phyloP scores from a whole-genome alignment of 2,797 vertebrate species.

The Eulemur albifrons region DNA sequence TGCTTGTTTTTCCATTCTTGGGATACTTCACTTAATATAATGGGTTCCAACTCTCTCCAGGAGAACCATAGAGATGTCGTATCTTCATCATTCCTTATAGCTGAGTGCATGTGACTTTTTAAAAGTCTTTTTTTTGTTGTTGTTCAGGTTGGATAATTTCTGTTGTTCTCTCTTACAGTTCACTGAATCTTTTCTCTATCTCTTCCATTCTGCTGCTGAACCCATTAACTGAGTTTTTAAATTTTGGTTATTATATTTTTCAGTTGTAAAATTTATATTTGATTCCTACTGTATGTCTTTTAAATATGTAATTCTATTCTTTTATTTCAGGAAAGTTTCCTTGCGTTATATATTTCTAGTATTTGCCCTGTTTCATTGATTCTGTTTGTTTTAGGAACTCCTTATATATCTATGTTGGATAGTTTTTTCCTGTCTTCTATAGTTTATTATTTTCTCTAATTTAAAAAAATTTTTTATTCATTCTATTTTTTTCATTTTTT shows the following conservation, averaged over 20 bases:
- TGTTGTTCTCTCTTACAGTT: background rate
- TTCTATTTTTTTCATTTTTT: background rate
- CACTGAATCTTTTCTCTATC: background rate
- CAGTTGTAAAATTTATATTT: background rate
- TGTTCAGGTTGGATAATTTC: background rate
- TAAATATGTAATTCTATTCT: background rate
- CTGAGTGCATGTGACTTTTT: background rate
- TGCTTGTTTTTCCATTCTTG: too few species aligned
- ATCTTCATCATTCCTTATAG: too few species aligned
- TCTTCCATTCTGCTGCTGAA: background rate
- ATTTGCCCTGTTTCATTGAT: background rate
- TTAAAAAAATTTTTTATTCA: background rate
- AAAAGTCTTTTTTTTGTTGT: background rate
- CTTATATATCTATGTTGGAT: background rate
- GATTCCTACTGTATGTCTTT: background rate
- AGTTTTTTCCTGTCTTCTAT: background rate
- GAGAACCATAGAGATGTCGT: too few species aligned
- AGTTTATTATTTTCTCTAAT: background rate
- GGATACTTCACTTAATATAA: too few species aligned
- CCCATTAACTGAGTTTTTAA: background rate
- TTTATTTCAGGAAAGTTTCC: background rate
- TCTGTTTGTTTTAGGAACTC: background rate
- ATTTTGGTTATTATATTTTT: background rate
- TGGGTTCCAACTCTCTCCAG: too few species aligned
- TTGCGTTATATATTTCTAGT: background rate